phyloP scores from a whole-genome alignment of 92 coral and sea anemone species.

The Nematostella vectensis region DNA sequence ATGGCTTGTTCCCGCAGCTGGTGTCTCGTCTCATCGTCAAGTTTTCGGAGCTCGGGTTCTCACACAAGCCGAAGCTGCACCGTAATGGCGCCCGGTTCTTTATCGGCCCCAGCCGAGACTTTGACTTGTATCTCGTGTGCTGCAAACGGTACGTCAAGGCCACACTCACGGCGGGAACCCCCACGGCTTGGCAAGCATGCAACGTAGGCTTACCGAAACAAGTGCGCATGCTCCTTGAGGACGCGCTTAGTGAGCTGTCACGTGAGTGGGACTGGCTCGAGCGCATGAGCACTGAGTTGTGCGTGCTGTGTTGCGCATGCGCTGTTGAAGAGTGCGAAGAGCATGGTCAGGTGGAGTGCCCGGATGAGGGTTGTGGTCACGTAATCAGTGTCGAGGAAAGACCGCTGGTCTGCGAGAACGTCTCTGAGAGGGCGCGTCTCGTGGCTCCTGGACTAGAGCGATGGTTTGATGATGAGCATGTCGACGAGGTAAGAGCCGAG shows the following conservation, averaged over 20 bases:
- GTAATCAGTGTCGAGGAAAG: background rate
- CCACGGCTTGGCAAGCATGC: too few species aligned
- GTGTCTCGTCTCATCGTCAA: constrained; percentile 21
- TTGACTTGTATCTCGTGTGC: constrained; percentile 27
- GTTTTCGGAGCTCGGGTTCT: constrained; percentile 18
- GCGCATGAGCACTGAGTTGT: background rate
- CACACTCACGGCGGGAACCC: too few species aligned
- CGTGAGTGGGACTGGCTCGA: constrained; percentile 3
- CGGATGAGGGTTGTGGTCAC: constrained; percentile 1
- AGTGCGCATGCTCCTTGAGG: constrained; percentile 8
- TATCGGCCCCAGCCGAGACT: constrained; percentile 3
- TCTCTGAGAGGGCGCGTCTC: background rate
- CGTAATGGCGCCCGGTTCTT: constrained; percentile 28
- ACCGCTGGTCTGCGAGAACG: background rate
- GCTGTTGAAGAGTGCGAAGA: background rate
- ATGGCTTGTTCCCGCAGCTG: constrained; percentile 38
- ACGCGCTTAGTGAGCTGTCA: constrained; percentile 1
- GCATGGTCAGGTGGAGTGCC: background rate
- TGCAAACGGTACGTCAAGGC: constrained; percentile 33
- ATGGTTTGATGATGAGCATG: background rate
- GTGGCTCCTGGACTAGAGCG: background rate
- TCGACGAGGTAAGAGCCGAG: background rate
- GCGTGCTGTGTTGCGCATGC: constrained; percentile 2
- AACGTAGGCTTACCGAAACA: background rate
- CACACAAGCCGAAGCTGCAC: constrained; percentile 23